Percentiles rank a stretch among this genome's conserved stretches.
These are phyloP conservation scores for Cepaea nemoralis DNA, from an alignment of 1,140 invertebrate genomes.

Conservation along the genomic window DNA sequence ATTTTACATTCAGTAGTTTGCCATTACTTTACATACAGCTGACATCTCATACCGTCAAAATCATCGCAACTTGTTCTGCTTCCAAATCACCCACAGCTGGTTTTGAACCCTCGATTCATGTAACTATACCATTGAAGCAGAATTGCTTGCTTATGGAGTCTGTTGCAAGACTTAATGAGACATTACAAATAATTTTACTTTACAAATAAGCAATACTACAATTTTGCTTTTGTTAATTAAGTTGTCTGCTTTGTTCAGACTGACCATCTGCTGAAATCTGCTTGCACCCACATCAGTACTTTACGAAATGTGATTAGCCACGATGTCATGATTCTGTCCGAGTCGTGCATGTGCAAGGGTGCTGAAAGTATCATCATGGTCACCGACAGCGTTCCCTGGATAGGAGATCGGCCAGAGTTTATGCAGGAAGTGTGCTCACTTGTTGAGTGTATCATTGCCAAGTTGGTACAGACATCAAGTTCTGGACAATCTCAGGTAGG, in stretches of 20 bases:
- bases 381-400: not conserved
- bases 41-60: too few species aligned
- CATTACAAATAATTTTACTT: too few species aligned
- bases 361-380: constrained; percentile 12
- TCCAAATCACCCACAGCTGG: too few species aligned
- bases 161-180: too few species aligned
- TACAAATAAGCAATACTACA: too few species aligned
- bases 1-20: too few species aligned
- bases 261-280: not conserved
- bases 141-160: too few species aligned
- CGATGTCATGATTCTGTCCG: not conserved
- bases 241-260: not conserved
- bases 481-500: not conserved
- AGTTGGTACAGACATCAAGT: not conserved
- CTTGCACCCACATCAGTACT: not conserved
- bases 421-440: constrained; percentile 19
- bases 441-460: constrained; percentile 1
- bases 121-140: too few species aligned
- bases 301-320: not conserved
- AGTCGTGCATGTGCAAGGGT: constrained; percentile 1
- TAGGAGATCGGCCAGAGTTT: not conserved
- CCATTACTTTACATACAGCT: too few species aligned
- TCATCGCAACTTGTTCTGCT: too few species aligned
- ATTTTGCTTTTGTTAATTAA: too few species aligned
- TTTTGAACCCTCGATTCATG: too few species aligned